Evolutionary conservation across 1,140 invertebrate species (phyloP).

Genomic region (Lucilia sericata): DNA sequence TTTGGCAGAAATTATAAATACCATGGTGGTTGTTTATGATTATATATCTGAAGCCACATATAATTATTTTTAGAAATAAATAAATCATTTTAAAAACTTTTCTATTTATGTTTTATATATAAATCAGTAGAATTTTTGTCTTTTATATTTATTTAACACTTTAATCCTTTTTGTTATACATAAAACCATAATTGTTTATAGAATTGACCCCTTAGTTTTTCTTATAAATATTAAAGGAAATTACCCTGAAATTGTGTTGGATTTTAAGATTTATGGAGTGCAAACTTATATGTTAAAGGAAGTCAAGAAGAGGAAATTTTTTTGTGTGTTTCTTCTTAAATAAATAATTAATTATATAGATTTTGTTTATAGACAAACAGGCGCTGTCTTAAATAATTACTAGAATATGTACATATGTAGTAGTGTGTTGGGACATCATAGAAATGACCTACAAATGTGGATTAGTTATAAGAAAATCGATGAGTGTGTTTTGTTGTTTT

Average conservation of each 20-base stretch:
- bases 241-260: background rate
- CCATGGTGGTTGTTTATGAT: background rate
- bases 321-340: background rate
- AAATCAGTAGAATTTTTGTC: background rate
- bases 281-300: constrained; percentile 15
- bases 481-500: no score
- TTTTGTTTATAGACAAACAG: background rate
- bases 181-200: background rate
- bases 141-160: background rate
- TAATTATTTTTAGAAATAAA: background rate
- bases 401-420: background rate
- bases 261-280: constrained; percentile 23
- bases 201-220: background rate
- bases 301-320: background rate
- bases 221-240: background rate
- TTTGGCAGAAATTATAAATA: background rate
- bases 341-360: constrained; percentile 5
- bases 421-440: background rate
- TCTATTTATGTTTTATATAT: constrained; percentile 5
- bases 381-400: background rate
- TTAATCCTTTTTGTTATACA: background rate
- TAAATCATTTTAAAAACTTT: background rate
- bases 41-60: background rate
- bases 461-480: no score
- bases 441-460: background rate